Evolutionary conservation across 2,113 vertebrate genomes (phyloP), one percentile per base, ranked within the genome.

Genomic region (Neofelis nebulosa): DNA sequence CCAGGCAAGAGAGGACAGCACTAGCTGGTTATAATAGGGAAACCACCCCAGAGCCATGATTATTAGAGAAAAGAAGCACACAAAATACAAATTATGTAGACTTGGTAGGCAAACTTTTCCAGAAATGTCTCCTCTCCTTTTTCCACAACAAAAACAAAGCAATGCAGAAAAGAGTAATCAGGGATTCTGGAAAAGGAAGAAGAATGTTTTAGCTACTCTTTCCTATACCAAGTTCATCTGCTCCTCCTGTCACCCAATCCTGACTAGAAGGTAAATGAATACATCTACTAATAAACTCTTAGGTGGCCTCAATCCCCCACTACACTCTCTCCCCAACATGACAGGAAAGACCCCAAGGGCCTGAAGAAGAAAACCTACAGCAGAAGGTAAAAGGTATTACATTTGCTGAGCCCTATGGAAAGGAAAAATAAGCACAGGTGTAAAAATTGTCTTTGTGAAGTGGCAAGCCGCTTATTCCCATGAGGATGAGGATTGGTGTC

Each of bases 401-500:
- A 81, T 78, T 61, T 82, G 33, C 76, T 48, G 79, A 90, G n/a
- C 41, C 73, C 68, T 36, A 7, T 74, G 36, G 63, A 91, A 82
- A 83, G 11, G 48, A 13, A 69, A 66, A 88, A 92, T 18, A 90
- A 83, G 50, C 48, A 25, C 48, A 88, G 50, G 61, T 89, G 33
- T 86, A 79, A 88, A 88, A 65, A 91, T 27, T 15, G 16, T 78
- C 88, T 94, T 95, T 91, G 23, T 91, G 91, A 94, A 87, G 23
- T 52, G n/a, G 76, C 55, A 96, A 81, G 4, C 29, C 84, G 29
- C 84, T 93, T 61, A 90, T 78, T 97, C 55, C 84, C n/a, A 3
- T 18, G 19, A 63, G 33, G 18, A 13, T 65, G 36, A 83, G 5
- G 63, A 55, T 1, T 73, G 38, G 41, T 91, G 65, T 74, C 63